These are phyloP conservation scores for Fragum sueziense DNA, from an alignment of 2,888 invertebrate species.

Conservation along the genomic window DNA sequence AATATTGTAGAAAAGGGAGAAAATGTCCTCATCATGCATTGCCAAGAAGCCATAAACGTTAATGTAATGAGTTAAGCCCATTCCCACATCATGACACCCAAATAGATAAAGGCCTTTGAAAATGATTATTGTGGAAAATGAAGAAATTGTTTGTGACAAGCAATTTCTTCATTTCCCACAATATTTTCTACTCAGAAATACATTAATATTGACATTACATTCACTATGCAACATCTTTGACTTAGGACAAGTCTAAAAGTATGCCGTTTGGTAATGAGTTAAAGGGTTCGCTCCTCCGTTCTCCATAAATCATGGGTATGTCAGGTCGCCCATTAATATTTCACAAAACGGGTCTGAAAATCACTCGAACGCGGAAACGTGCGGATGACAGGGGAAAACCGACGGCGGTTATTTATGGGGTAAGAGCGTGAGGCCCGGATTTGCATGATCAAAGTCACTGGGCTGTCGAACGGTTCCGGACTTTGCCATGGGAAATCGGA, in stretches of 20 bases:
- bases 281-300: not conserved
- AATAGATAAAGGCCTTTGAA: too few species aligned
- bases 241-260: too few species aligned
- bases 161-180: not conserved
- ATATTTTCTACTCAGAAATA: not conserved
- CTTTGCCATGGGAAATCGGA: not conserved
- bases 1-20: too few species aligned
- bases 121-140: too few species aligned
- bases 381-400: conserved; percentile 26
- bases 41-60: too few species aligned
- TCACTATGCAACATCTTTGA: too few species aligned
- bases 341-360: conserved; percentile 38
- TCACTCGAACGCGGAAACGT: conserved; percentile 26
- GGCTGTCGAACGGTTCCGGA: not conserved
- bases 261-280: too few species aligned
- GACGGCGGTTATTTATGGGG: conserved; percentile 37
- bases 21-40: too few species aligned
- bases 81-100: too few species aligned
- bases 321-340: conserved; percentile 40
- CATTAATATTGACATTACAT: too few species aligned
- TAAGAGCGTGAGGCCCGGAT: not conserved
- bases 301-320: conserved; percentile 31
- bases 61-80: too few species aligned
- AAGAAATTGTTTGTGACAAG: too few species aligned
- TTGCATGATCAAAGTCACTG: conserved; percentile 8